Evolutionary conservation across 2,113 vertebrate genomes (phyloP).

Genomic region (Stigmatopora nigra): DNA sequence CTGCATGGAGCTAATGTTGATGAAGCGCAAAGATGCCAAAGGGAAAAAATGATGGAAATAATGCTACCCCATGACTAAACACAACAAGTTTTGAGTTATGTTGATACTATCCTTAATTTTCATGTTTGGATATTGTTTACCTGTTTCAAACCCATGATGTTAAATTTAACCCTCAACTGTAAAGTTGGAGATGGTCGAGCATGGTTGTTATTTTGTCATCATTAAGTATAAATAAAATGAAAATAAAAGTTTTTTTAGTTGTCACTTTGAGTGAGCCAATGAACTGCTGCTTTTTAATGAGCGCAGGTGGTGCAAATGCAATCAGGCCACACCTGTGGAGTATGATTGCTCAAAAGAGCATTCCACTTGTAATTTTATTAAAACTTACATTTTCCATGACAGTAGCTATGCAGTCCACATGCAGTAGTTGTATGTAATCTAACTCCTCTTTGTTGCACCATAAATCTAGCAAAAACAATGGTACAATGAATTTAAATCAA

Average conservation of each 20-base stretch:
- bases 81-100: neutral
- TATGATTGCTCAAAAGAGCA: neutral
- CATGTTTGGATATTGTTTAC: conserved; percentile 10
- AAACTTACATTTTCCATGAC: neutral
- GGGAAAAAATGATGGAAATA: conserved; percentile 56
- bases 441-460: neutral
- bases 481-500: no score
- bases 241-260: neutral
- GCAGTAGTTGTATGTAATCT: neutral
- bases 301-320: conserved; percentile 21
- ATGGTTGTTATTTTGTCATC: neutral
- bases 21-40: conserved; percentile 74
- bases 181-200: neutral
- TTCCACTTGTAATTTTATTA: neutral
- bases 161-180: neutral
- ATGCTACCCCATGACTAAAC: neutral
- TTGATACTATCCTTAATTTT: conserved; percentile 3
- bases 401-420: neutral
- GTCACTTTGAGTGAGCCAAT: conserved; percentile 16
- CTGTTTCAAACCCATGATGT: neutral
- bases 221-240: conserved; percentile 38
- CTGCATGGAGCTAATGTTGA: conserved; percentile 79
- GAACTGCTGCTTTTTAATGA: conserved; percentile 1
- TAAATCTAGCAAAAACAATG: neutral
- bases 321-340: conserved; percentile 10